phyloP scores from a whole-genome alignment of 2,797 vertebrate species.

The Toxotes lorentzi region DNA sequence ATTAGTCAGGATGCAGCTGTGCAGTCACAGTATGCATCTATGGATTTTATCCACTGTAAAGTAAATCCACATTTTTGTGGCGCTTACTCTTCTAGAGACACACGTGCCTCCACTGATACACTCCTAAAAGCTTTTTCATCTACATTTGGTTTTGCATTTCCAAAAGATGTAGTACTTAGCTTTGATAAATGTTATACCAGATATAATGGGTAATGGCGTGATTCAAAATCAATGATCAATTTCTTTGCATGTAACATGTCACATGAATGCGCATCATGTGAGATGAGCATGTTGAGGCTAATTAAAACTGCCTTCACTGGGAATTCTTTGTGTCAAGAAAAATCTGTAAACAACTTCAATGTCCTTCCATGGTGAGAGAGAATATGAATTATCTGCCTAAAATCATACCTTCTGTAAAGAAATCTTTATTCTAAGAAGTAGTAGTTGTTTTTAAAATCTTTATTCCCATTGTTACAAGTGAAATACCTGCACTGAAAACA shows the following conservation, averaged over 20 bases:
- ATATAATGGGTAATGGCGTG: neutral
- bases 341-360: neutral
- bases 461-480: neutral
- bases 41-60: neutral
- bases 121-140: neutral
- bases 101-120: neutral
- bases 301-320: slow-evolving; percentile 36
- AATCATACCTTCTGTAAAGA: neutral
- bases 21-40: too few species aligned
- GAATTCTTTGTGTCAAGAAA: neutral
- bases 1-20: neutral
- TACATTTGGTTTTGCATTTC: neutral
- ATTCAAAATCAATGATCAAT: neutral
- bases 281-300: slow-evolving; percentile 8
- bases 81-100: neutral
- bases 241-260: slow-evolving; percentile 36
- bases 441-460: neutral
- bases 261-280: slow-evolving; percentile 49
- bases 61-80: neutral
- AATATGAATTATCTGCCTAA: neutral
- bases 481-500: neutral
- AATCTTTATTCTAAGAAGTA: neutral
- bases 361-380: neutral
- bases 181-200: too few species aligned
- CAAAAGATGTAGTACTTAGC: too few species aligned